Evolutionary conservation across 2,113 vertebrate genomes (phyloP), one percentile per base, ranked within the genome.

Genomic region (Crotalus tigris): DNA sequence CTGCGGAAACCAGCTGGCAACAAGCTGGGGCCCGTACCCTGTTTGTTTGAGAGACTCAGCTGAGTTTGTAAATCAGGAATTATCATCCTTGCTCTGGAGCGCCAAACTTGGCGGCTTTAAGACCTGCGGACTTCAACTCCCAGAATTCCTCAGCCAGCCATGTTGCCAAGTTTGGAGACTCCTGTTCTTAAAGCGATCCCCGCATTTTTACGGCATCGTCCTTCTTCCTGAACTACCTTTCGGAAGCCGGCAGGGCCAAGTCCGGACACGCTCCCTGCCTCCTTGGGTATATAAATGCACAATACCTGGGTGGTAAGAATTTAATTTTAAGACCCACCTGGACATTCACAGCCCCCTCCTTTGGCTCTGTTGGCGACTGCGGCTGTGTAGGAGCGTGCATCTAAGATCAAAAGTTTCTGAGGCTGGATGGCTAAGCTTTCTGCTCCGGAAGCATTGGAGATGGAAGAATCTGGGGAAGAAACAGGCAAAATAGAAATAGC

Each of bases 281-380:
- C 9, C 33, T 57, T 3, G 24, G 53, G n/a, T 39, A 4, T 39
- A 39, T 39, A 89, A 92, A 88, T 21, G 7, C 21, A 3, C 0
- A 19, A 5, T 9, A 19, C 11, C 33, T 57, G 49, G 57, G 11
- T 3, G 57, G 11, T 3, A 0, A 0, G 0, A 64, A 92, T 11
- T 23, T 46, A 85, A 2, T 0, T 33, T 1, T 1, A 6, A 1
- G 4, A 85, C 97, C 97, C 87, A 98, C 99, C 99, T 98, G 99
- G 99, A 94, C 99, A 99, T 95, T 99, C 99, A 24, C 99, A 99
- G 96, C 99, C 99, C 58, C 99, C 99, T 1, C 99, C 99, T 96
- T 99, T 99, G 96, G 99, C 99, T 95, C 99, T 96, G 97, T 99
- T 99, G 0, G 99, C 99, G 91, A 99, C 99, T 0, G 99, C 99